phyloP scores from a whole-genome alignment of 2,888 invertebrate species.

The Hydriomena furcata region DNA sequence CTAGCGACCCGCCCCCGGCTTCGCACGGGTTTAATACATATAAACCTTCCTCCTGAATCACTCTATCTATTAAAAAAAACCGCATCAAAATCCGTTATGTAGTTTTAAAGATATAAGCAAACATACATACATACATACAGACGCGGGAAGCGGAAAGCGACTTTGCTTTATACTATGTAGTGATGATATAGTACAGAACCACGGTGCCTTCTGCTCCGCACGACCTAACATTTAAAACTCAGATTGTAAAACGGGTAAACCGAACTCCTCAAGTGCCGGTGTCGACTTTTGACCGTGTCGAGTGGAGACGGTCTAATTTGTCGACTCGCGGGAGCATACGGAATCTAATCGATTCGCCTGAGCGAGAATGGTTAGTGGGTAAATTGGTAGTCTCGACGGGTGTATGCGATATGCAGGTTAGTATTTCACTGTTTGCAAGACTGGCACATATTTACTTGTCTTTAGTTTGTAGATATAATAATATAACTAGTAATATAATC shows the following conservation, averaged over 20 bases:
- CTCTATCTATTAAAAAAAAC: too few relatives aligned
- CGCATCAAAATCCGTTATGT: too few relatives aligned
- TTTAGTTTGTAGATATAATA: background rate
- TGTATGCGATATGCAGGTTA: conserved; percentile 21
- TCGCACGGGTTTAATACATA: too few relatives aligned
- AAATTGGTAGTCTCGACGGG: conserved; percentile 32
- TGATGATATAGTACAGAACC: conserved; percentile 17
- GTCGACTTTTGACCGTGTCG: conserved; percentile 80
- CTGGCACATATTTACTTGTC: background rate
- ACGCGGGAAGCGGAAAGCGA: too few relatives aligned
- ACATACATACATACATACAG: too few relatives aligned
- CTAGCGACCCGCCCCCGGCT: too few relatives aligned
- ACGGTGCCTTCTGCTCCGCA: background rate
- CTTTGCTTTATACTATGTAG: too few relatives aligned
- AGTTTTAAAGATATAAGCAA: too few relatives aligned
- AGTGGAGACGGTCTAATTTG: conserved; percentile 81
- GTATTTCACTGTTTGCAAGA: conserved; percentile 17
- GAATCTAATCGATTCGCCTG: conserved; percentile 71
- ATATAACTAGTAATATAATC: too few relatives aligned
- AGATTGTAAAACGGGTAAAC: conserved; percentile 25
- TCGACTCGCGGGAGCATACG: conserved; percentile 77
- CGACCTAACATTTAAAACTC: conserved; percentile 17
- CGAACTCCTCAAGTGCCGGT: conserved; percentile 42
- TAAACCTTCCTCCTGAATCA: too few relatives aligned
- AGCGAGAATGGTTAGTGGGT: conserved; percentile 39